Base-by-base conservation (phyloP, 2,888 invertebrate genomes). In the Thereva nobilitata region DNA sequence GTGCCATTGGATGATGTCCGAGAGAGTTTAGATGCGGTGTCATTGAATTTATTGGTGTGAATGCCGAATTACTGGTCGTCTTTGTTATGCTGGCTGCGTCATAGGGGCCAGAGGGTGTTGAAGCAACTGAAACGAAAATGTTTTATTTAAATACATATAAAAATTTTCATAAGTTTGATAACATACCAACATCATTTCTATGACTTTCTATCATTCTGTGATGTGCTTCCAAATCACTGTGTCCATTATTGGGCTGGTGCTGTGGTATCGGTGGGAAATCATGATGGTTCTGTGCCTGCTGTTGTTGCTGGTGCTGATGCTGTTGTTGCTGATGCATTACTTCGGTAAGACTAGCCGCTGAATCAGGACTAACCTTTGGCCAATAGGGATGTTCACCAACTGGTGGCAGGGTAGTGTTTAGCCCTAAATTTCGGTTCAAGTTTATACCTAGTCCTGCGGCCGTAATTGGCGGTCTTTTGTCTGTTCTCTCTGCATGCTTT, bases 401-500 rank as follows among this genome's bases (percentile, higher is more conserved):
- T 67, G 77, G 77, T 5, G 74, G 74, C 8, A 74, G 74, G 38
- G 72, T 73, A 37, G 75, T 73, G 3, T 75, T 76, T 5, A 76
- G 73, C 67, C 75, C 75, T 72, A 78, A 78, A 64, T 79, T 79
- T n/a, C 79, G 78, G 72, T 80, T 80, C 3, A 80, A 73, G 71
- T 79, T 80, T 45, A 79, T 72, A 71, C 78, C 79, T 4, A 79
- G 66, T 6, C 66, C 38, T 4, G 68, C 89, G 6, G 88, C 86
- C 5, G 70, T 67, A 6, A 72, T 89, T 12, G 92, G 90, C 68
- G 92, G 90, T 79, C 92, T 86, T 79, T 95, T 95, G 76, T 95
- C 95, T 67, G 93, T 91, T 74, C 94, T 84, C 75, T 95, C 95
- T 4, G 94, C 92, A 79, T 99, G 99, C 79, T 99, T 99, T 80